A percentile compares a stretch with the other conserved stretches of the same genome.
Evolutionary conservation across 1,140 invertebrate genomes (phyloP).

Genomic region (Lepidurus arcticus): DNA sequence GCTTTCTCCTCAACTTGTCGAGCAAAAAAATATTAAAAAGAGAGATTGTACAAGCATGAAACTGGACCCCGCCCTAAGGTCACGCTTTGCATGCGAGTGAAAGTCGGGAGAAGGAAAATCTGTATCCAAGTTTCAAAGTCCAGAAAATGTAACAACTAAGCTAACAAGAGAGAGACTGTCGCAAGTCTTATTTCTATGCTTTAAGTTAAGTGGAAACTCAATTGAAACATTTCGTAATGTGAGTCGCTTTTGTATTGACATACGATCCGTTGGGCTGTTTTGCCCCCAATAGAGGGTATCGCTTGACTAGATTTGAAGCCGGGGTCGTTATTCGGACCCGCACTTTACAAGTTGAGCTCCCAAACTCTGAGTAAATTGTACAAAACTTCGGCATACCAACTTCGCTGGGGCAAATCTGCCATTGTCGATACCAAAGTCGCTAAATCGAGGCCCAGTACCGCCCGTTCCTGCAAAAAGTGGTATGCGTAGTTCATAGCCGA

Average conservation of each 20-base stretch:
- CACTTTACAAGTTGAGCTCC: conserved; percentile 32
- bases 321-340: background rate
- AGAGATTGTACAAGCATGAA: background rate
- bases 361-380: conserved; percentile 31
- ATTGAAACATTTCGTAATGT: no score
- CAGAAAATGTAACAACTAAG: no score
- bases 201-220: no score
- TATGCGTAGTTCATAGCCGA: conserved; percentile 26
- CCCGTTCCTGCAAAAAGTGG: conserved; percentile 26
- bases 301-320: background rate
- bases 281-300: no score
- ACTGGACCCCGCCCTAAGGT: background rate
- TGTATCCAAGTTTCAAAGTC: background rate
- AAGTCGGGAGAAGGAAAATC: background rate
- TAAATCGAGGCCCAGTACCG: conserved; percentile 27
- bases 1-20: no score
- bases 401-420: background rate
- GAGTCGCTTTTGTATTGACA: no score
- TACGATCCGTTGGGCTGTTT: no score
- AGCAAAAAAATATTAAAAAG: background rate
- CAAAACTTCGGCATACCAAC: conserved; percentile 28
- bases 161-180: no score
- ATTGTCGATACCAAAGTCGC: conserved; percentile 2
- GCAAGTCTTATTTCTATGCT: no score
- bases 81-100: conserved; percentile 1